Evolutionary conservation across 2,797 vertebrate species (phyloP).

Genomic region (Pantherophis vulpinus): DNA sequence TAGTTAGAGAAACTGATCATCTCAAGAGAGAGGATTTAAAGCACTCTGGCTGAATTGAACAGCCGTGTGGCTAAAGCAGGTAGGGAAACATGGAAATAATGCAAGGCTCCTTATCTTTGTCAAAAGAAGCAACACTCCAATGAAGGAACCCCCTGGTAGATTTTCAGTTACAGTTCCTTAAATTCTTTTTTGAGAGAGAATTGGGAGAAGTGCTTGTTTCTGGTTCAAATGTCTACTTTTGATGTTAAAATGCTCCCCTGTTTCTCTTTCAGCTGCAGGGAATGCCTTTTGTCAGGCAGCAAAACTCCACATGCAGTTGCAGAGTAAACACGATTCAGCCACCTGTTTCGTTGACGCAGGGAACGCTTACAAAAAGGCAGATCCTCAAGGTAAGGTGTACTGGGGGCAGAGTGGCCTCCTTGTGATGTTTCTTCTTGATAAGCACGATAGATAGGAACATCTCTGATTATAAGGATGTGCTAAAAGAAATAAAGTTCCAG

Average conservation of each 20-base stretch:
- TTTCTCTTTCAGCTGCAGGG: conserved; percentile 83
- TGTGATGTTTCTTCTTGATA: not conserved
- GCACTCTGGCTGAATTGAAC: not conserved
- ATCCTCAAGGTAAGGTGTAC: conserved; percentile 86
- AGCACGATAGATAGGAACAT: not conserved
- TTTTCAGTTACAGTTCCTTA: not conserved
- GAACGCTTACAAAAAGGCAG: conserved; percentile 95
- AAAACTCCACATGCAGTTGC: conserved; percentile 94
- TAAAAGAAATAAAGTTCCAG: not conserved
- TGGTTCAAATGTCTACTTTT: not conserved
- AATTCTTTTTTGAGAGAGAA: not conserved
- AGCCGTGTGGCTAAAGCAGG: not conserved
- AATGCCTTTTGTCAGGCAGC: conserved; percentile 95
- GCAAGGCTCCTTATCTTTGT: not conserved
- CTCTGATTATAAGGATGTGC: not conserved
- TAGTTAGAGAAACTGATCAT: not conserved
- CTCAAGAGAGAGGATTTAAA: not conserved
- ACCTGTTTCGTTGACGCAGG: conserved; percentile 96
- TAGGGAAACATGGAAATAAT: not conserved
- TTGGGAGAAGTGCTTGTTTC: not conserved
- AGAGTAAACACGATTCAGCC: conserved; percentile 96
- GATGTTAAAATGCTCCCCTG: rapidly evolving
- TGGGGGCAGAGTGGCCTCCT: not conserved
- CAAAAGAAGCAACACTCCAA: too few species aligned
- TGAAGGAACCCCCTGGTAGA: too few species aligned